These are phyloP conservation scores for Drosophila vallismaia DNA, from an alignment of 2,888 invertebrate species.

Conservation along the genomic window DNA sequence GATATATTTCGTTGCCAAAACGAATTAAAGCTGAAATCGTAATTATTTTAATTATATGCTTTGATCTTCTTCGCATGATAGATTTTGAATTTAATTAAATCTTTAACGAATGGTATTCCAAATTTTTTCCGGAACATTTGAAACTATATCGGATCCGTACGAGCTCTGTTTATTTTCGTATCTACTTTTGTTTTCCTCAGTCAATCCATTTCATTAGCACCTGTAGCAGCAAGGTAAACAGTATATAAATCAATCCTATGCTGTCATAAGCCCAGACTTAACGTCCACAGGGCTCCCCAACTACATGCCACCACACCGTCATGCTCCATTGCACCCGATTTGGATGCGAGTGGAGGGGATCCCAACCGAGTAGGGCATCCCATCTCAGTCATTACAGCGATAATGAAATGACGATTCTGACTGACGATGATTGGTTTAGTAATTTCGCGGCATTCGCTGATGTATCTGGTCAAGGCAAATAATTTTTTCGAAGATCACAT, in stretches of 20 bases:
- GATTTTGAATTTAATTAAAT: not conserved
- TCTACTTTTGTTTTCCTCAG: conserved; percentile 10
- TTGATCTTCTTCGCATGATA: not conserved
- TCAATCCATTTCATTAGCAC: conserved; percentile 53
- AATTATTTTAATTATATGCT: not conserved
- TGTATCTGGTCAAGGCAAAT: conserved; percentile 16
- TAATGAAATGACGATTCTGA: conserved; percentile 27
- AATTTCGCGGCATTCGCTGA: conserved; percentile 47
- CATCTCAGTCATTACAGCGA: conserved; percentile 14
- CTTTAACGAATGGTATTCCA: not conserved
- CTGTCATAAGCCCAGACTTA: conserved; percentile 27
- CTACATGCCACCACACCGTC: conserved; percentile 20
- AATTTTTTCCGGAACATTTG: not conserved
- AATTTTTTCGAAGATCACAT: conserved; percentile 39
- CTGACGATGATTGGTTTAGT: conserved; percentile 39
- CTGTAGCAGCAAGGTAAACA: conserved; percentile 43
- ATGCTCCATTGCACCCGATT: conserved; percentile 44
- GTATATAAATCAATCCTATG: conserved; percentile 24
- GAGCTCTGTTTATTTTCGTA: conserved; percentile 28
- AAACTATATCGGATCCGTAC: not conserved
- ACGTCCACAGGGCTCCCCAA: conserved; percentile 23
- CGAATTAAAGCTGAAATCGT: not conserved
- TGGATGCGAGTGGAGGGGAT: conserved; percentile 10
- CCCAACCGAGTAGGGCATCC: conserved; percentile 13
- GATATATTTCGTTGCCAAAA: not conserved